Percentiles rank a stretch among this genome's conserved stretches.
Evolutionary conservation across 2,797 vertebrate species (phyloP).

Genomic region (Zalophus californianus): DNA sequence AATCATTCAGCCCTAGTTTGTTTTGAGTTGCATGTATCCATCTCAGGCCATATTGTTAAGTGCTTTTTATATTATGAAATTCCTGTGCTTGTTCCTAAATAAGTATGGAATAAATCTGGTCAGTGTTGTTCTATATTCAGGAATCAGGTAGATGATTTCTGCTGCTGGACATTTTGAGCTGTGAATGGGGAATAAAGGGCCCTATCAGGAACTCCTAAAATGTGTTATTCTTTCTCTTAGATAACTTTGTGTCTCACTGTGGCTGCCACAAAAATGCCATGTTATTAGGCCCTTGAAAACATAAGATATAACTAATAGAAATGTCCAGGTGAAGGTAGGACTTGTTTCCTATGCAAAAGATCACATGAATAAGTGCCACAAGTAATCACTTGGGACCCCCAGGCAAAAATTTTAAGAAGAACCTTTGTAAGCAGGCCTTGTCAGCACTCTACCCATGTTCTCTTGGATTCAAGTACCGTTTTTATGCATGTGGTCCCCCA

Average conservation of each 20-base stretch:
- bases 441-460: background rate
- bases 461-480: background rate
- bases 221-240: background rate
- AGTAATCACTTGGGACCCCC: background rate
- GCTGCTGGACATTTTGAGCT: background rate
- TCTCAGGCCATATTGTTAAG: background rate
- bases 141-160: background rate
- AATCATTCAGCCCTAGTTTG: background rate
- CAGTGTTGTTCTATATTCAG: background rate
- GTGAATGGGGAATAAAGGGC: background rate
- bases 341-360: background rate
- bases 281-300: background rate
- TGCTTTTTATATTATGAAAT: background rate
- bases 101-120: background rate
- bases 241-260: background rate
- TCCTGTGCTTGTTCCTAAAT: background rate
- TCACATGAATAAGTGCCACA: background rate
- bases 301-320: background rate
- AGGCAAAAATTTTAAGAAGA: background rate
- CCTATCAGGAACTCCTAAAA: background rate
- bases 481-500: background rate
- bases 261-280: background rate
- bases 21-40: background rate
- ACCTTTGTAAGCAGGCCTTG: background rate
- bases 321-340: background rate